A percentile compares a stretch with the other conserved stretches of the same genome.
Conservation (phyloP, 2,113 vertebrate species). For the Haplochromis vanheusdeni region DNA sequence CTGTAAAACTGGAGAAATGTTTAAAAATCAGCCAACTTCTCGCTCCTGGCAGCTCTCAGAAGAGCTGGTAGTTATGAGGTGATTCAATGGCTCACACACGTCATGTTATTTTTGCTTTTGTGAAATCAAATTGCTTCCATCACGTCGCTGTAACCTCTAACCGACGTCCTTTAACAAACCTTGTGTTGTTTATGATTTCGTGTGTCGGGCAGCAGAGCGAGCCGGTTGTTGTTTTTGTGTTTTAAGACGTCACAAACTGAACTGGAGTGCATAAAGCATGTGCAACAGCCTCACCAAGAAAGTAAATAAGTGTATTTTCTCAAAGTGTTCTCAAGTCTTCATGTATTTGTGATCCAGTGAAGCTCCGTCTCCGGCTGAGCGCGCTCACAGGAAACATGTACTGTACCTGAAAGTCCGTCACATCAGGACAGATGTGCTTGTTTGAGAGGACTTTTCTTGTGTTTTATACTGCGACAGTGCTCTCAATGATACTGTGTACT, state of each 20-base stretch:
- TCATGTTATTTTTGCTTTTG: background rate
- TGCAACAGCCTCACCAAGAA: background rate
- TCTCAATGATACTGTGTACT: constrained; percentile 37
- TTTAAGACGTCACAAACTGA: background rate
- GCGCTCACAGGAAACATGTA: background rate
- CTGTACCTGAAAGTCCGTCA: constrained; percentile 14
- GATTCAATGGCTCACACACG: background rate
- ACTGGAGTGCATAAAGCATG: background rate
- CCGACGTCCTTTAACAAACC: background rate
- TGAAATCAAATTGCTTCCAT: background rate
- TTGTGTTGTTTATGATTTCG: background rate
- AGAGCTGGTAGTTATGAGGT: background rate
- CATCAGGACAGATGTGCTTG: constrained; percentile 10
- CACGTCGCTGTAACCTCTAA: background rate
- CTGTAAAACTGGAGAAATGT: background rate
- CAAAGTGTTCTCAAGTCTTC: background rate
- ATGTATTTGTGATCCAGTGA: background rate
- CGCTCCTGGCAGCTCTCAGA: background rate
- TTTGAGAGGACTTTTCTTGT: background rate
- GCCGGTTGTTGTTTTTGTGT: background rate
- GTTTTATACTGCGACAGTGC: constrained; percentile 31
- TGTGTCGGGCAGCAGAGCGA: background rate
- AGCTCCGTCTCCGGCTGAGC: background rate
- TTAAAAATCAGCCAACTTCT: background rate
- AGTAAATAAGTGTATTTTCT: background rate